Percentiles rank a stretch among this genome's conserved stretches.
Conservation (phyloP, 2,888 invertebrate genomes). For the Euplexia lucipara region DNA sequence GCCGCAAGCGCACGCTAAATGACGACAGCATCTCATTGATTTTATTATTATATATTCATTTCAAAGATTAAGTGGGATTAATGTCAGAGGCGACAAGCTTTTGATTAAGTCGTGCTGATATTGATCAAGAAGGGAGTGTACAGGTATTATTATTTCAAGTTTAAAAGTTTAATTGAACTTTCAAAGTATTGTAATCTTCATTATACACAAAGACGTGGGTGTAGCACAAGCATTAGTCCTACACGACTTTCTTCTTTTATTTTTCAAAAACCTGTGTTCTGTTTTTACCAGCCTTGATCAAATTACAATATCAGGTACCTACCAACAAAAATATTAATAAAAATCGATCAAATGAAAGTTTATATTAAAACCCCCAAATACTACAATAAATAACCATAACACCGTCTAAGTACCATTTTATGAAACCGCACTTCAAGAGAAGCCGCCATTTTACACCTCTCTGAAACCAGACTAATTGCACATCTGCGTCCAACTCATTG, state of each 20-base stretch:
- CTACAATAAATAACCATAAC: slow-evolving; percentile 39
- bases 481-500: slow-evolving; percentile 73
- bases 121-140: slow-evolving; percentile 3
- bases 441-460: slow-evolving; percentile 56
- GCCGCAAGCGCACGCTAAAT: slow-evolving; percentile 53
- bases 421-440: slow-evolving; percentile 11
- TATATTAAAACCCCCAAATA: slow-evolving; percentile 13
- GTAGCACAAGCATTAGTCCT: background rate
- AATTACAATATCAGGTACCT: background rate
- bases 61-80: slow-evolving; percentile 61
- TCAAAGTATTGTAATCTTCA: background rate
- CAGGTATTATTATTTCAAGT: background rate
- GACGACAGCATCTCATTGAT: slow-evolving; percentile 63
- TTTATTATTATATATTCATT: slow-evolving; percentile 62
- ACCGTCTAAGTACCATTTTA: slow-evolving; percentile 29
- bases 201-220: no score
- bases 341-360: slow-evolving; percentile 27
- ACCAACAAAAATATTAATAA: slow-evolving; percentile 6
- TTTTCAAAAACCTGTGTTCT: background rate
- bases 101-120: slow-evolving; percentile 20
- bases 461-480: slow-evolving; percentile 58
- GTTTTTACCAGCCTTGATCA: background rate
- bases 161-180: background rate
- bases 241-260: background rate
- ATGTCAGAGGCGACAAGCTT: slow-evolving; percentile 48